phyloP scores from a whole-genome alignment of 2,888 invertebrate genomes.

The Ochropacha duplaris region DNA sequence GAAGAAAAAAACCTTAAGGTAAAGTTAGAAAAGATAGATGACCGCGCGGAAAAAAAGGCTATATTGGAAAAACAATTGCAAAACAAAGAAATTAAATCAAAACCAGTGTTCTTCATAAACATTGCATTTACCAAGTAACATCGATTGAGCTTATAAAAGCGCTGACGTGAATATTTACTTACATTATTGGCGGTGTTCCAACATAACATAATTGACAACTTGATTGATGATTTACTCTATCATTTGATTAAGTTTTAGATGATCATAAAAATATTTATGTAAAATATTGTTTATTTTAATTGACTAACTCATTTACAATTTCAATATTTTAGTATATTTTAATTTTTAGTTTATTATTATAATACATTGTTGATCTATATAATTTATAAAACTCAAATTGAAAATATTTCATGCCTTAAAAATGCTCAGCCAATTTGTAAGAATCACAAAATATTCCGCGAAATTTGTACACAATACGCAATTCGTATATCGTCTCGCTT shows the following conservation, averaged over 20 bases:
- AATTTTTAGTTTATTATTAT: no score
- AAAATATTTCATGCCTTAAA: background rate
- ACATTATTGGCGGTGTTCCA: slow-evolving; percentile 38
- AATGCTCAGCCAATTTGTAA: background rate
- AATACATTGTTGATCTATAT: no score
- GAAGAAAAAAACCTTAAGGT: slow-evolving; percentile 41
- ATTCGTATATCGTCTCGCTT: background rate
- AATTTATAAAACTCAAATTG: background rate
- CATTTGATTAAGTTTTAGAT: slow-evolving; percentile 19
- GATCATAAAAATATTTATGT: background rate
- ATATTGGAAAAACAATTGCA: slow-evolving; percentile 44
- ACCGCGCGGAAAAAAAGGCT: slow-evolving; percentile 51
- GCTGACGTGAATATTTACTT: slow-evolving; percentile 31
- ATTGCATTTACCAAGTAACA: background rate
- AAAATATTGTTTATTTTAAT: background rate
- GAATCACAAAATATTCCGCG: background rate
- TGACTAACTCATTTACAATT: no score
- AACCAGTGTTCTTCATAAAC: background rate
- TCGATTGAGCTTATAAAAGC: slow-evolving; percentile 31
- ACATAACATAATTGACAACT: slow-evolving; percentile 39
- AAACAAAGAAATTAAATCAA: slow-evolving; percentile 15
- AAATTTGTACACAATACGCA: background rate
- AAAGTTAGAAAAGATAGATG: slow-evolving; percentile 45
- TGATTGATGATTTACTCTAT: slow-evolving; percentile 33
- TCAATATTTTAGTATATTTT: no score